Evolutionary conservation across 2,113 vertebrate species (phyloP).

Genomic region (Heliornis fulica): DNA sequence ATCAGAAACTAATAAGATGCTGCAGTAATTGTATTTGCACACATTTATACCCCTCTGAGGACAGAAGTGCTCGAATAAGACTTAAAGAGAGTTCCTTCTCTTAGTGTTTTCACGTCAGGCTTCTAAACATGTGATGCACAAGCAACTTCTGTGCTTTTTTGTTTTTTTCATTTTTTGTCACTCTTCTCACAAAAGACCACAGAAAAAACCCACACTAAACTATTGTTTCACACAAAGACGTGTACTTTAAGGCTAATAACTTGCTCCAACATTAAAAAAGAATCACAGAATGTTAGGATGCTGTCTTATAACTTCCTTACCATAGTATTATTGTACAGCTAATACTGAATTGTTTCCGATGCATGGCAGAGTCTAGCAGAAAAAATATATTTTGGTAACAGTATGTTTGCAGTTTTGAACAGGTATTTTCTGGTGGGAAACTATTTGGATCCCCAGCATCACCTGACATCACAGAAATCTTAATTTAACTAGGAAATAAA

Average conservation of each 20-base stretch:
- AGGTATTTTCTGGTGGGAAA: background rate
- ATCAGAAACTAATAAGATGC: background rate
- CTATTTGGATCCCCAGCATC: background rate
- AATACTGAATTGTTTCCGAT: background rate
- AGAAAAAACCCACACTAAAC: background rate
- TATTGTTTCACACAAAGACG: background rate
- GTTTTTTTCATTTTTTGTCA: too few species aligned
- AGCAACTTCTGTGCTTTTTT: too few species aligned
- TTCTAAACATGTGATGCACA: fast-evolving
- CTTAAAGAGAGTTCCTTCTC: background rate
- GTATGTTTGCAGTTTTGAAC: background rate
- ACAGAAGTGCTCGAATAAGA: background rate
- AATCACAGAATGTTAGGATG: too few species aligned
- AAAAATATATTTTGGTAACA: background rate
- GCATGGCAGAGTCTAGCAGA: background rate
- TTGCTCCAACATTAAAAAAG: background rate
- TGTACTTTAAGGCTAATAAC: background rate
- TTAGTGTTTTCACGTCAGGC: background rate
- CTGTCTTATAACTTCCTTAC: background rate
- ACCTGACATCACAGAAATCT: background rate
- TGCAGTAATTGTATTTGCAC: background rate
- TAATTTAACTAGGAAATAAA: background rate
- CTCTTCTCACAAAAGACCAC: background rate
- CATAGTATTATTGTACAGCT: background rate
- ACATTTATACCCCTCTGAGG: background rate